These are phyloP conservation scores for Eilema caniola DNA, from an alignment of 2,888 invertebrate genomes.

Conservation along the genomic window DNA sequence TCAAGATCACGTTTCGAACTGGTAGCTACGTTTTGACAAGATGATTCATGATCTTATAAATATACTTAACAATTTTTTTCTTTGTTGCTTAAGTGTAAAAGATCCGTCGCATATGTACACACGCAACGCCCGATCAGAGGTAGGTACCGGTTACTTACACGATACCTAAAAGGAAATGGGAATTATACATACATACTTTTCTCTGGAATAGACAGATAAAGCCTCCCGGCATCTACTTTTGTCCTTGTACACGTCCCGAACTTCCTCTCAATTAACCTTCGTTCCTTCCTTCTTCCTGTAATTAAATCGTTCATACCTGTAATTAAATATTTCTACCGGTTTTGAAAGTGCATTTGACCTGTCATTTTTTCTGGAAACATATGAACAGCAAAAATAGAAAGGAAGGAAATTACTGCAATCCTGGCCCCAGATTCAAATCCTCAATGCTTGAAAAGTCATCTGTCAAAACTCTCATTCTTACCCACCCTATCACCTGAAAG, in stretches of 20 bases:
- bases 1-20: slow-evolving; percentile 35
- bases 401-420: too few relatives aligned
- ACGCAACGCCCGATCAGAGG: not conserved
- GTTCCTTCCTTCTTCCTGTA: too few relatives aligned
- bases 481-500: too few relatives aligned
- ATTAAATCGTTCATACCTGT: too few relatives aligned
- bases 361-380: too few relatives aligned
- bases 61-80: not conserved
- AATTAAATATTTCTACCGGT: too few relatives aligned
- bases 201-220: not conserved
- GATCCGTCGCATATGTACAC: not conserved
- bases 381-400: too few relatives aligned
- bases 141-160: not conserved
- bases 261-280: not conserved
- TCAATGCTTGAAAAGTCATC: too few relatives aligned
- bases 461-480: too few relatives aligned
- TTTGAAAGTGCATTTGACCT: too few relatives aligned
- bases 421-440: too few relatives aligned
- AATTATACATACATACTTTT: not conserved
- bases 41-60: slow-evolving; percentile 43
- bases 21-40: slow-evolving; percentile 34
- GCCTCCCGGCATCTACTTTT: not conserved
- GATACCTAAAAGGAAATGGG: not conserved
- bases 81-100: not conserved
- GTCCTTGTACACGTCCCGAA: not conserved